phyloP scores from a whole-genome alignment of 92 coral and sea anemone genomes.

The Parazoanthus darwini region DNA sequence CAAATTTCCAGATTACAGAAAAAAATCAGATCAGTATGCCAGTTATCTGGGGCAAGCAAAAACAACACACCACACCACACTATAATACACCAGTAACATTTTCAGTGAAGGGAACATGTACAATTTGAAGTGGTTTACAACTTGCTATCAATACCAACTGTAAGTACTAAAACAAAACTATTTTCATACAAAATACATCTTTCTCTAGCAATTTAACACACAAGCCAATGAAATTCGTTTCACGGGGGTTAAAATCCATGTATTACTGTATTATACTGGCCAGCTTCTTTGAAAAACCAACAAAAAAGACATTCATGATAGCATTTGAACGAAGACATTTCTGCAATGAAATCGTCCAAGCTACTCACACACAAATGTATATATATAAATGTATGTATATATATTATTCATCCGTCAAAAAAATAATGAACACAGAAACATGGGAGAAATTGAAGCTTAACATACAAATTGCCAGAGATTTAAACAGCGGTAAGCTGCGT shows the following conservation, averaged over 20 bases:
- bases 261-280: not conserved
- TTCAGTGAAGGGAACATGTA: not conserved
- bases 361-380: not conserved
- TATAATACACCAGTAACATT: not conserved
- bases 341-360: constrained; percentile 1
- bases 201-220: constrained; percentile 31
- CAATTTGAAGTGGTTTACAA: not conserved
- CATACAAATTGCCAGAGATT: constrained; percentile 25
- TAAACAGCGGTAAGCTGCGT: not conserved
- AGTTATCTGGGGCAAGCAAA: not conserved
- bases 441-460: constrained; percentile 12
- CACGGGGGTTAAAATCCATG: not conserved
- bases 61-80: not conserved
- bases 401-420: constrained; percentile 31
- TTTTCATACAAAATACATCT: constrained; percentile 4
- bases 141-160: not conserved
- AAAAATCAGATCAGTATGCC: not conserved
- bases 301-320: not conserved
- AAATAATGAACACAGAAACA: constrained; percentile 20
- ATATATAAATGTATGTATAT: not conserved
- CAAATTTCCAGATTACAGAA: not conserved
- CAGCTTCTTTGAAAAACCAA: not conserved
- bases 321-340: not conserved
- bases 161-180: not conserved
- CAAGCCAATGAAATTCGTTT: constrained; percentile 8